phyloP scores from a whole-genome alignment of 2,888 invertebrate genomes.

The Drosophila helvetica region DNA sequence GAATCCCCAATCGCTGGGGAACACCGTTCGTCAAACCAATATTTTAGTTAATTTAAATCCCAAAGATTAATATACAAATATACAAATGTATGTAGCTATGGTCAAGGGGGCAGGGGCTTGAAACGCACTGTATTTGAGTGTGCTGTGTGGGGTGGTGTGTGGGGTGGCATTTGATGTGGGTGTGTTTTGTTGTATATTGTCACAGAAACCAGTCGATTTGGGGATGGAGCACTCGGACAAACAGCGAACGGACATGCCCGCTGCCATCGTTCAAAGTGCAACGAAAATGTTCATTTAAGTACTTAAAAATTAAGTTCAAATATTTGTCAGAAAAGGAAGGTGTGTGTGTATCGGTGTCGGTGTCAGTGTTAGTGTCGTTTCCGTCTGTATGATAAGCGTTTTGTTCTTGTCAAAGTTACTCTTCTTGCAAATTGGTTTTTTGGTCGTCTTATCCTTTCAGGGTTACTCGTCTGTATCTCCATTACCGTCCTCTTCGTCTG shows the following conservation, averaged over 20 bases:
- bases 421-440: conserved; percentile 21
- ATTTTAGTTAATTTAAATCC: too few species aligned
- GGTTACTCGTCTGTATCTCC: conserved; percentile 2
- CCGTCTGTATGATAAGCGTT: conserved; percentile 58
- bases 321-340: conserved; percentile 7
- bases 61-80: too few species aligned
- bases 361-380: conserved; percentile 7
- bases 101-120: neutral
- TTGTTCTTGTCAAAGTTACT: conserved; percentile 28
- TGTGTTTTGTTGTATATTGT: conserved; percentile 28
- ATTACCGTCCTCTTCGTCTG: conserved; percentile 6
- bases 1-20: too few species aligned
- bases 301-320: conserved; percentile 56
- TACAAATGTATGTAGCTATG: too few species aligned
- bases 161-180: neutral
- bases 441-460: conserved; percentile 62
- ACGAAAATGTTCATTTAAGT: conserved; percentile 41
- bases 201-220: conserved; percentile 62
- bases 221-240: conserved; percentile 27
- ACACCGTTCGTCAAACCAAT: too few species aligned
- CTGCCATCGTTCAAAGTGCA: conserved; percentile 15
- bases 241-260: conserved; percentile 6
- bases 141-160: conserved; percentile 5
- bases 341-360: neutral
- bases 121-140: conserved; percentile 28